These are phyloP conservation scores for Ptychobarbus kaznakovi DNA, from an alignment of 2,797 vertebrate species.

Conservation along the genomic window DNA sequence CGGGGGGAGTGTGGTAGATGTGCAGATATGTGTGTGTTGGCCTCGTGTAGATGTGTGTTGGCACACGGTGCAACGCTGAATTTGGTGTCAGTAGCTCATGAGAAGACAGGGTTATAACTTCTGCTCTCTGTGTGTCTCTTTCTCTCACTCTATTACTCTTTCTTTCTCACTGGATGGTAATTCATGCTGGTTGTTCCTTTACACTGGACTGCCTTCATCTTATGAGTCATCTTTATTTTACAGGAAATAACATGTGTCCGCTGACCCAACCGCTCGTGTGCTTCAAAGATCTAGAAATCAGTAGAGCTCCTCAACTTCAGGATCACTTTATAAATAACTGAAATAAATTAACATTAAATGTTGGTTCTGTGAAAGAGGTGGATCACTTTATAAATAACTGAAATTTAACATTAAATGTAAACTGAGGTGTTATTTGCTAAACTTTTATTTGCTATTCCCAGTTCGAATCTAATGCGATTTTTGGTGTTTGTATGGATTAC, in stretches of 20 bases:
- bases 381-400: too few relatives aligned
- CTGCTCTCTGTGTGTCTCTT: constrained; percentile 49
- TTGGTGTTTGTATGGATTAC: background rate
- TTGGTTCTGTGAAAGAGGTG: background rate
- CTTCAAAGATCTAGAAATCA: constrained; percentile 36
- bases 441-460: background rate
- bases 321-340: background rate
- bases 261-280: constrained; percentile 24
- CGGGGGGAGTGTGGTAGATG: constrained; percentile 66
- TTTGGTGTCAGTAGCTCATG: constrained; percentile 61
- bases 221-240: constrained; percentile 61
- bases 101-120: constrained; percentile 59
- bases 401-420: too few relatives aligned
- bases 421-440: too few relatives aligned
- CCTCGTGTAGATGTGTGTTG: constrained; percentile 57
- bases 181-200: constrained; percentile 59
- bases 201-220: constrained; percentile 61
- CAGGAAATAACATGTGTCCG: constrained; percentile 58
- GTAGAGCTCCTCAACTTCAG: constrained; percentile 1
- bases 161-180: constrained; percentile 49
- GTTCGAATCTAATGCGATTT: background rate
- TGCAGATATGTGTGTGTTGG: constrained; percentile 65
- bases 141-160: constrained; percentile 33
- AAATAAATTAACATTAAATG: background rate
- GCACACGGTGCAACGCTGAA: constrained; percentile 44